Base-by-base conservation (phyloP, 1,140 invertebrate genomes). In the Lasioglossum baleicum region DNA sequence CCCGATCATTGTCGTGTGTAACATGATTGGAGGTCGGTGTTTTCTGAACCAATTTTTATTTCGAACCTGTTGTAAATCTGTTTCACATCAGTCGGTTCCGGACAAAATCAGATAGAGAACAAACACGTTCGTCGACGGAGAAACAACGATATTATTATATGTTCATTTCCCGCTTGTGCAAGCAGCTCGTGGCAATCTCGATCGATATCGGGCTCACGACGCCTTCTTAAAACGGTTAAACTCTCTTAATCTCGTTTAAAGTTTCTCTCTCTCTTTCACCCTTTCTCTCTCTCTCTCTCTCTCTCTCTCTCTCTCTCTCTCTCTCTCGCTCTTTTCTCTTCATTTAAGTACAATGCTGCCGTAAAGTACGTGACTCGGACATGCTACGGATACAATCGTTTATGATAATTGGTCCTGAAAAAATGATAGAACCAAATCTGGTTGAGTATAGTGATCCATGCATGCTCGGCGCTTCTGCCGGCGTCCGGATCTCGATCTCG, bases 261-360 rank as follows among this genome's bases (percentile, higher is more conserved):
- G 20, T 56, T 69, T 53, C 13, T 51, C 48, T 13, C 3, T 51
- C 11, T 53, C 5, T 53, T 2, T 17, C 13, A 17, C 15, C 58
- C 44, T 48, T 10, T 48, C 31, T 35, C 31, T 35, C 31, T 35
- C 31, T 35, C 31, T 4, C 31, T 35, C 4, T 35, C 35, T 35
- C 3, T 48, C 35, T 20, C 15, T 7, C 13, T 53, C 10, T 58
- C 44, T 48, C 13, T 48, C 35, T 35, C 13, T 48, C 35, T 53
- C 15, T 20, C 13, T 53, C 15, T 58, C 44, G 11, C 13, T 48
- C 13, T 48, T 48, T 48, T 48, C 3, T 20, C 13, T 7, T 17
- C 15, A 44, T 77, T 87, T 84, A 90, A 90, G 83, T 90, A 90
- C 85, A 86, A 86, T 85, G 82, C 87, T 89, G 88, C 44, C 85